Conservation (phyloP, 2,113 vertebrate genomes). For the Bostrychus sinensis region DNA sequence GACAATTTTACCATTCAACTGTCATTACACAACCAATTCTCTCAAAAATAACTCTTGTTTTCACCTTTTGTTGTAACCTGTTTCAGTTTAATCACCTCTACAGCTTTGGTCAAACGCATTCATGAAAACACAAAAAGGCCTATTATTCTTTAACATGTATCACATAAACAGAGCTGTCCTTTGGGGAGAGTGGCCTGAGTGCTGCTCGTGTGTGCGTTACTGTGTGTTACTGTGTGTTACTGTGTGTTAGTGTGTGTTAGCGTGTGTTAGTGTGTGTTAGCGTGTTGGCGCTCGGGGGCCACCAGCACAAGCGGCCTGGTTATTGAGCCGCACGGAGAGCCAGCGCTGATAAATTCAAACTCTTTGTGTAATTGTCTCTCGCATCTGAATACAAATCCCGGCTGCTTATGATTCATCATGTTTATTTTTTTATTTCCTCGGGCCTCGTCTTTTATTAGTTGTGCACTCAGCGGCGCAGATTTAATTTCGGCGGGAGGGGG, state of each 20-base stretch:
- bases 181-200: slow-evolving; percentile 4
- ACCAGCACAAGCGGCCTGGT: slow-evolving; percentile 64
- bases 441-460: slow-evolving; percentile 99
- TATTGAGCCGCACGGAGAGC: slow-evolving; percentile 91
- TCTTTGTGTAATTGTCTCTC: slow-evolving; percentile 94
- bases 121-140: background rate
- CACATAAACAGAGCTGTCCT: background rate
- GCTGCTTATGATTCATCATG: slow-evolving; percentile 97
- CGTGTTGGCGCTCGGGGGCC: slow-evolving; percentile 13
- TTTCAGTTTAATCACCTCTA: background rate
- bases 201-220: slow-evolving; percentile 20
- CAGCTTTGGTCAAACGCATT: background rate
- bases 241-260: slow-evolving; percentile 22
- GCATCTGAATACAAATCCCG: slow-evolving; percentile 88
- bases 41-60: no score
- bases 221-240: slow-evolving; percentile 33
- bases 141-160: background rate
- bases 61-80: background rate
- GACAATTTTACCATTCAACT: no score
- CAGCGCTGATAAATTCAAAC: slow-evolving; percentile 88
- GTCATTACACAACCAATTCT: no score
- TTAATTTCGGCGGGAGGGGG: slow-evolving; percentile 96
- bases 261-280: slow-evolving; percentile 12
- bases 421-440: slow-evolving; percentile 99
- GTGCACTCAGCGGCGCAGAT: slow-evolving; percentile 94